A percentile compares a stretch with the other conserved stretches of the same genome.
phyloP scores from a whole-genome alignment of 2,113 vertebrate genomes.

The Chiloscyllium plagiosum region DNA sequence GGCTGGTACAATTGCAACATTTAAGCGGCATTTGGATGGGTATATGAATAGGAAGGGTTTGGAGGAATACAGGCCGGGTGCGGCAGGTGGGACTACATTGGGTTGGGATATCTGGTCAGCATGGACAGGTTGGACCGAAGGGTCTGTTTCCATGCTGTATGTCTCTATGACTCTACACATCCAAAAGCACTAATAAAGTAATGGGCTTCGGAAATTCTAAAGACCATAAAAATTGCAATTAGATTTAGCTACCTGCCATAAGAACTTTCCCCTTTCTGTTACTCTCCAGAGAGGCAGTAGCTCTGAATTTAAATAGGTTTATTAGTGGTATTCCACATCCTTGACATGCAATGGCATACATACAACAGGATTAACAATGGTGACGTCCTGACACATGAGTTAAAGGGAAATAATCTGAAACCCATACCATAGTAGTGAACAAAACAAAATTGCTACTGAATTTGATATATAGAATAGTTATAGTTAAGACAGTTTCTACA shows the following conservation, averaged over 20 bases:
- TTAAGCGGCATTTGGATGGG: no score
- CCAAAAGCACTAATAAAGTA: background rate
- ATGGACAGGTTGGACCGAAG: no score
- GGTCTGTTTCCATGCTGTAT: no score
- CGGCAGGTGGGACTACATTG: no score
- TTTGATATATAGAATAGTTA: background rate
- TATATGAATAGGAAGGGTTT: no score
- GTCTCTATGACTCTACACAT: background rate
- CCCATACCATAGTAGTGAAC: no score
- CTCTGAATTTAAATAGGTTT: background rate
- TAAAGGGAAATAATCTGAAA: background rate
- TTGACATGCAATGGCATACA: background rate
- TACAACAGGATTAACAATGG: background rate
- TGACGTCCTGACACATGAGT: background rate
- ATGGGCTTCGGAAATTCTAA: background rate
- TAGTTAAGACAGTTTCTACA: background rate
- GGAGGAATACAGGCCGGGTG: no score
- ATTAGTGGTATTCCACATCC: background rate
- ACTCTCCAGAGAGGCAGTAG: background rate
- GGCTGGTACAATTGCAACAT: no score
- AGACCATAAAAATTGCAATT: background rate
- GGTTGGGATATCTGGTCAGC: no score
- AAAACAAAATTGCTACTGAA: background rate
- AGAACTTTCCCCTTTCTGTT: background rate
- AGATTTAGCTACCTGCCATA: background rate